A percentile compares a stretch with the other conserved stretches of the same genome.
These are phyloP conservation scores for Macrotus californicus DNA, from an alignment of 2,113 vertebrate species.

Conservation along the genomic window DNA sequence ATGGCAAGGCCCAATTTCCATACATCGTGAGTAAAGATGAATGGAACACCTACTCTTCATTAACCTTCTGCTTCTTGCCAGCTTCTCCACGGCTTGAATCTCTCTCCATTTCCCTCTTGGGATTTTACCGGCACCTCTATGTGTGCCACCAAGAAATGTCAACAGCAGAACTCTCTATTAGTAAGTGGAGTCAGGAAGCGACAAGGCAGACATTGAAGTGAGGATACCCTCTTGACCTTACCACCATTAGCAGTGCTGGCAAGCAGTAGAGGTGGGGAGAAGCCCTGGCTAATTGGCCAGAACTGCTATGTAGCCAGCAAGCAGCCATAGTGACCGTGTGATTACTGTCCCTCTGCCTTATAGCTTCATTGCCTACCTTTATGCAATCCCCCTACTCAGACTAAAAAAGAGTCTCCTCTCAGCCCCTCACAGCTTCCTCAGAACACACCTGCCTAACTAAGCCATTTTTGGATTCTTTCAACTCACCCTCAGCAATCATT, in stretches of 20 bases:
- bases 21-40: not conserved
- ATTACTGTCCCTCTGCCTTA: not conserved
- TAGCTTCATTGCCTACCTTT: not conserved
- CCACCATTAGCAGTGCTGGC: not conserved
- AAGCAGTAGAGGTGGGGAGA: not conserved
- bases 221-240: conserved; percentile 6
- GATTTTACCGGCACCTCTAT: not conserved
- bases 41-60: not conserved
- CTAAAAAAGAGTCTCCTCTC: not conserved
- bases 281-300: conserved; percentile 1
- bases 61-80: not conserved
- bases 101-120: not conserved
- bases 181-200: not conserved
- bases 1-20: not conserved
- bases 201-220: not conserved
- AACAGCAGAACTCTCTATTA: not conserved
- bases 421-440: not conserved
- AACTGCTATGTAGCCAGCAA: not conserved
- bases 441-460: not conserved
- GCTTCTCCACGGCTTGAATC: not conserved
- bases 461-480: not conserved
- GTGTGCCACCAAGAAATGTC: not conserved
- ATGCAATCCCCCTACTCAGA: not conserved
- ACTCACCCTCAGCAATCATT: not conserved
- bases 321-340: not conserved